Evolutionary conservation across 1,140 invertebrate genomes (phyloP).

Genomic region (Bradysia coprophila): DNA sequence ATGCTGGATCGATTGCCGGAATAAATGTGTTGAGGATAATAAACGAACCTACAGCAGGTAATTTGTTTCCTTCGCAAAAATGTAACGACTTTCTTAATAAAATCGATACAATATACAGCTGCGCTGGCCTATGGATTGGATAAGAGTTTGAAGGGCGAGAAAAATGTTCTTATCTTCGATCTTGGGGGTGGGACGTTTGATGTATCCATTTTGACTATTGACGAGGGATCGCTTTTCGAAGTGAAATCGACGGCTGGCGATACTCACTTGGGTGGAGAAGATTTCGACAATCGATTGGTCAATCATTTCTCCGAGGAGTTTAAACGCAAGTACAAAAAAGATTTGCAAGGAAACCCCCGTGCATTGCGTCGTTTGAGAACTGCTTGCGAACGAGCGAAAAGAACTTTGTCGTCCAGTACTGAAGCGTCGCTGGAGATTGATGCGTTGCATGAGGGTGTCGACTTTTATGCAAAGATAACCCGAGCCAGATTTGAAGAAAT

Average conservation of each 20-base stretch:
- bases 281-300: slow-evolving; percentile 69
- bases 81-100: too few species aligned
- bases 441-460: slow-evolving; percentile 32
- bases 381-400: slow-evolving; percentile 39
- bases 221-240: slow-evolving; percentile 49
- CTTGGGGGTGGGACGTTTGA: slow-evolving; percentile 37
- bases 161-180: slow-evolving; percentile 32
- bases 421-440: slow-evolving; percentile 36
- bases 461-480: slow-evolving; percentile 39
- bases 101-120: too few species aligned
- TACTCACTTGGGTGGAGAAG: slow-evolving; percentile 49
- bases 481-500: slow-evolving; percentile 43
- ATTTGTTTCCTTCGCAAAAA: too few species aligned
- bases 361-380: slow-evolving; percentile 40
- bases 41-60: slow-evolving; percentile 54
- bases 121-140: slow-evolving; percentile 58
- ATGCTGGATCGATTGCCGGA: slow-evolving; percentile 44
- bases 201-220: slow-evolving; percentile 53
- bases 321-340: slow-evolving; percentile 30
- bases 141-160: slow-evolving; percentile 48
- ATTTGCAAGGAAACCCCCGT: slow-evolving; percentile 24
- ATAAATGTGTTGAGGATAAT: slow-evolving; percentile 49
- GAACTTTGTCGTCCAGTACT: slow-evolving; percentile 33
- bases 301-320: slow-evolving; percentile 43
- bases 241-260: slow-evolving; percentile 40